Percentiles rank a stretch among this genome's conserved stretches.
Conservation (phyloP, 2,113 vertebrate genomes). For the Platysteira castanea region DNA sequence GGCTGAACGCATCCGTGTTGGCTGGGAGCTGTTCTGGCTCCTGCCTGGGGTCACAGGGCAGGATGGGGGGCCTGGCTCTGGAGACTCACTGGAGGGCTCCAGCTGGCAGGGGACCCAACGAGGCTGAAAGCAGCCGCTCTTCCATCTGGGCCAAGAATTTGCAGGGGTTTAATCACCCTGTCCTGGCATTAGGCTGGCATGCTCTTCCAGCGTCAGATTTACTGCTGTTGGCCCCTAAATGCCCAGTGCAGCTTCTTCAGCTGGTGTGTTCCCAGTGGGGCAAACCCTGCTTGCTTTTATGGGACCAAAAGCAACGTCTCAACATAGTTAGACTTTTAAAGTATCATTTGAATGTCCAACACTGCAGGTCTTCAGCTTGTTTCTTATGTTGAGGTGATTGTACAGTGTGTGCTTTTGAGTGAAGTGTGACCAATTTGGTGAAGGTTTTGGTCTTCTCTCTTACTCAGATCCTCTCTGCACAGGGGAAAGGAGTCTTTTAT, state of each 20-base stretch:
- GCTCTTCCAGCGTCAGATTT: not conserved
- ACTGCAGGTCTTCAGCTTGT: not conserved
- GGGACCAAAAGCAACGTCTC: not conserved
- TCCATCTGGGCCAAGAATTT: not conserved
- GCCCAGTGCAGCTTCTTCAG: not conserved
- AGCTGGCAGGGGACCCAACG: not conserved
- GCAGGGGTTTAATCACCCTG: not conserved
- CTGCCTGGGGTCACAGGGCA: not conserved
- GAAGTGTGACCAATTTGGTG: not conserved
- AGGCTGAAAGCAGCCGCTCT: not conserved
- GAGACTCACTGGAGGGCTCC: not conserved
- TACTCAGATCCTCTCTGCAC: not conserved
- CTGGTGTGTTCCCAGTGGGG: not conserved
- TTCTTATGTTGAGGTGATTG: not conserved
- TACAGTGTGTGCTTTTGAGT: not conserved
- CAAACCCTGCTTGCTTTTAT: not conserved
- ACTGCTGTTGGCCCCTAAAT: not conserved
- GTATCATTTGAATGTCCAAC: not conserved
- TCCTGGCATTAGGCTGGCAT: not conserved
- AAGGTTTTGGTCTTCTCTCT: not conserved
- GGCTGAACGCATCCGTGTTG: rapidly evolving
- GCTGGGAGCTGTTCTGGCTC: not conserved
- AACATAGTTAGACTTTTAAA: not conserved
- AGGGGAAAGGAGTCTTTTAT: not conserved
- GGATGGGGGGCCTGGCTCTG: not conserved